Conservation (phyloP, 2,888 invertebrate species). For the Nezara viridula region DNA sequence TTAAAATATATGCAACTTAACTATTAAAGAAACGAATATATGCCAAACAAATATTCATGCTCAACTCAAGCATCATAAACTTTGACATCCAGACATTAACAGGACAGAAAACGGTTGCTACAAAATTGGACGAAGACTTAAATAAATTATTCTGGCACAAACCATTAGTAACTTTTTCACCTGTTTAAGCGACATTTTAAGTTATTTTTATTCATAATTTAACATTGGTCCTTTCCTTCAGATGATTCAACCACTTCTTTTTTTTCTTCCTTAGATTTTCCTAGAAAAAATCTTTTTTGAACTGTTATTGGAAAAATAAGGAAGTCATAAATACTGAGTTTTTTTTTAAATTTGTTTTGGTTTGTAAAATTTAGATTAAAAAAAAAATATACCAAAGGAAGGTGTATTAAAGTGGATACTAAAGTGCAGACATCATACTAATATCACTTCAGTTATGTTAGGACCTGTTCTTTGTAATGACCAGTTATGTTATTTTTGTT, state of each 20-base stretch:
- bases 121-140: conserved; percentile 49
- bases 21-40: not conserved
- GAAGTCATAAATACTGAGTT: not conserved
- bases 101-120: conserved; percentile 54
- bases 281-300: conserved; percentile 56
- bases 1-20: conserved; percentile 36
- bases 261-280: conserved; percentile 37
- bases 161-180: conserved; percentile 51
- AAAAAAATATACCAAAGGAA: not conserved
- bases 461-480: not conserved
- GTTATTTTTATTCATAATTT: conserved; percentile 40
- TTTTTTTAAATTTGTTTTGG: not conserved
- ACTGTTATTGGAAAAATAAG: conserved; percentile 24
- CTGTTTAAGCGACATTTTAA: conserved; percentile 56
- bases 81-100: conserved; percentile 55
- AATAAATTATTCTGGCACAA: conserved; percentile 39
- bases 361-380: not conserved
- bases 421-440: not conserved
- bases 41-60: conserved; percentile 51
- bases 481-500: not conserved
- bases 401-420: not conserved
- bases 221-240: conserved; percentile 50
- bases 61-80: conserved; percentile 51
- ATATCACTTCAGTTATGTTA: not conserved
- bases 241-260: conserved; percentile 23